These are phyloP conservation scores for Pluvianellus socialis DNA, from an alignment of 2,113 vertebrate species.

Conservation along the genomic window DNA sequence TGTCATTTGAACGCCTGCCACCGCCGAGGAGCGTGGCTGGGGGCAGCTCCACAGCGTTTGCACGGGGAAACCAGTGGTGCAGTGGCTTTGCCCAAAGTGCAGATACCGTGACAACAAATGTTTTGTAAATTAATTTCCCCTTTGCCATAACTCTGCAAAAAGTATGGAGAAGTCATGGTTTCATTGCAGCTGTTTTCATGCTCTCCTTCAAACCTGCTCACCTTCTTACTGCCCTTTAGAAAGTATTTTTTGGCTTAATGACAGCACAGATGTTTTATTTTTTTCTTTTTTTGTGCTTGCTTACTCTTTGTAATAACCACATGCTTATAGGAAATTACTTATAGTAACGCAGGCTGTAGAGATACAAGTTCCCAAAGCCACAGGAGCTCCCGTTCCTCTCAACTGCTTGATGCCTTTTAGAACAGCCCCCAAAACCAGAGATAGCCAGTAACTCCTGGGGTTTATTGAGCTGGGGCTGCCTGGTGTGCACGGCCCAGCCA, in stretches of 20 bases:
- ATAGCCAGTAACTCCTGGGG: neutral
- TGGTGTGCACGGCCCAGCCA: neutral
- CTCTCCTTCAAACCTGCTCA: neutral
- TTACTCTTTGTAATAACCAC: neutral
- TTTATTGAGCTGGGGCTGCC: neutral
- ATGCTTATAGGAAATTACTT: rapidly evolving
- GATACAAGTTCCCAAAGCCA: neutral
- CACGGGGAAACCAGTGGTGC: neutral
- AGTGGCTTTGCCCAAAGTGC: rapidly evolving
- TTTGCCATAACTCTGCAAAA: neutral
- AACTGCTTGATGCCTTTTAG: neutral
- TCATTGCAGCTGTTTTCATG: neutral
- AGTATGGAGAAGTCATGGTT: rapidly evolving
- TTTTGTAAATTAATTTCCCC: neutral
- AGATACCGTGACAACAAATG: rapidly evolving
- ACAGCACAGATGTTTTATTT: neutral
- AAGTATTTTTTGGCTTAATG: neutral
- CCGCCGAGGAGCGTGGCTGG: neutral
- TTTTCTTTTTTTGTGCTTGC: neutral
- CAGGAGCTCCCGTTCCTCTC: neutral
- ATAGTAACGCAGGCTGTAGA: rapidly evolving
- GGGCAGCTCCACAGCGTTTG: neutral
- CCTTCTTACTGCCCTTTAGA: neutral
- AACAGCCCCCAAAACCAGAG: neutral
- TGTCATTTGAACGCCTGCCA: neutral